Base-by-base conservation (phyloP, 2,113 vertebrate genomes). In the Paratilapia polleni region DNA sequence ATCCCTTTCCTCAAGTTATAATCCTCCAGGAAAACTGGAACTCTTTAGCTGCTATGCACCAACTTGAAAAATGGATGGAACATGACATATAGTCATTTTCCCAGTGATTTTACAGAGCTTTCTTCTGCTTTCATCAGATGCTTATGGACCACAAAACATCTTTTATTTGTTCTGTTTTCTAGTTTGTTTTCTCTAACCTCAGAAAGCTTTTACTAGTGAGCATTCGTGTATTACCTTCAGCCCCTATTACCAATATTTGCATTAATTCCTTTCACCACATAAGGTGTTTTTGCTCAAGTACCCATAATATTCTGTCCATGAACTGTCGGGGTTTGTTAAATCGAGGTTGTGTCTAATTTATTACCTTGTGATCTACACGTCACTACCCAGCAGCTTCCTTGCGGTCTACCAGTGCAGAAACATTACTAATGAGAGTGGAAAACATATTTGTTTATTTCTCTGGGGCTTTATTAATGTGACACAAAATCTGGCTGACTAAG, bases 391-490 rank as follows among this genome's bases (percentile, higher is more conserved):
- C 82, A 90, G 83, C 82, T 88, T 88, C 87, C 87, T 82, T 84
- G 56, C 8, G 62, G 85, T 89, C 81, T 86, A 89, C 52, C 38
- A 80, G 84, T 52, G 78, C 61, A 52, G 87, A 91, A 91, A 93
- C 83, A 77, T 76, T 81, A 62, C 78, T 95, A 94, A 95, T 93
- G 87, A 92, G 82, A 85, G 78, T 49, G 81, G 70, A 81, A 92
- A 89, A 79, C 3, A 24, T 83, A 88, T 93, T 94, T 94, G 92
- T 95, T 94, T 92, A 87, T 78, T 90, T 92, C 81, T 82, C 81
- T 85, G 68, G 77, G 76, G 87, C 73, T 90, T 88, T 86, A 90
- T 77, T 91, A 90, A 91, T 88, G 80, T 86, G 87, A 84, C 82
- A 85, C 77, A 79, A 47, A 81, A 63, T 77, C 63, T 77, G 86